Conservation (phyloP, 2,888 invertebrate genomes). For the Troides aeacus region DNA sequence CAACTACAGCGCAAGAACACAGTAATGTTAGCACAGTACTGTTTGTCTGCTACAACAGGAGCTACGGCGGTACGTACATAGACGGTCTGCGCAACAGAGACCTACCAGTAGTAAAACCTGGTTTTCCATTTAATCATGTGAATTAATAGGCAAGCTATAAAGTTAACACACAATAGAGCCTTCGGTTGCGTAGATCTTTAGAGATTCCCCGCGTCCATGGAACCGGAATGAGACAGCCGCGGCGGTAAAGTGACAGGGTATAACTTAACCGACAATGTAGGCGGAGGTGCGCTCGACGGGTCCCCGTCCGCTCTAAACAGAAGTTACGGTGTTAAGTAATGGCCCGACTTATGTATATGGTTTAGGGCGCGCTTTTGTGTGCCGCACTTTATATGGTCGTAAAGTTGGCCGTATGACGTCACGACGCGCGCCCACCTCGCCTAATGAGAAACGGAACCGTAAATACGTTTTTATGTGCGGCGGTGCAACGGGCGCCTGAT, state of each 20-base stretch:
- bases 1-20: too few species aligned
- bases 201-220: conserved; percentile 7
- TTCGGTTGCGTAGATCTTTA: conserved; percentile 8
- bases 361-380: conserved; percentile 49
- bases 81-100: too few species aligned
- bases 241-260: conserved; percentile 50
- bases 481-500: conserved; percentile 23
- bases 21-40: too few species aligned
- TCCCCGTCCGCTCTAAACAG: conserved; percentile 53
- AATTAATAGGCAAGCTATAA: too few species aligned
- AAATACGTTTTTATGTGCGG: conserved; percentile 41
- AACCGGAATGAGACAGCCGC: conserved; percentile 49
- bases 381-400: conserved; percentile 60
- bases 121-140: too few species aligned
- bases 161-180: background rate
- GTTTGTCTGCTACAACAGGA: too few species aligned
- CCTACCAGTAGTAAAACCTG: too few species aligned
- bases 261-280: conserved; percentile 62
- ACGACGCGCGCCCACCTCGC: conserved; percentile 48
- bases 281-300: conserved; percentile 45
- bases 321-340: conserved; percentile 71
- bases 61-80: too few species aligned
- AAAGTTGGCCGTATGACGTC: conserved; percentile 55
- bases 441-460: conserved; percentile 52
- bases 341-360: conserved; percentile 44